Conservation (phyloP, 92 coral and sea anemone species). For the Porites cylindrica region DNA sequence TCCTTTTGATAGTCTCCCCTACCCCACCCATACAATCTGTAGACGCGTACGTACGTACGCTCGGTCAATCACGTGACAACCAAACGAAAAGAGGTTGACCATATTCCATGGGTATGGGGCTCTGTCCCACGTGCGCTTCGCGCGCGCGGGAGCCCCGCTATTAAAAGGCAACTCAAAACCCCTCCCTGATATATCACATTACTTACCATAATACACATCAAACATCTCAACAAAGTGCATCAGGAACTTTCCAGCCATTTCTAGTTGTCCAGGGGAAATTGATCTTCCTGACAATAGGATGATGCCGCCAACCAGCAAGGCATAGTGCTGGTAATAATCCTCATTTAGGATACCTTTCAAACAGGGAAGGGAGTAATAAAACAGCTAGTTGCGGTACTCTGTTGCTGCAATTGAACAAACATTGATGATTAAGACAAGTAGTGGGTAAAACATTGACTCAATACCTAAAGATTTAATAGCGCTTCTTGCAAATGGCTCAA, state of each 20-base stretch:
- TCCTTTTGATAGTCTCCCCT: no score
- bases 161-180: background rate
- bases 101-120: no score
- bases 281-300: slow-evolving; percentile 33
- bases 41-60: no score
- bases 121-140: no score
- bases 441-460: background rate
- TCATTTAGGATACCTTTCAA: slow-evolving; percentile 36
- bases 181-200: background rate
- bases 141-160: no score
- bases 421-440: background rate
- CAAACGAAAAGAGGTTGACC: no score
- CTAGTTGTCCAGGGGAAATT: slow-evolving; percentile 24
- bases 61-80: no score
- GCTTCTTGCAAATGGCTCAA: background rate
- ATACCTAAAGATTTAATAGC: background rate
- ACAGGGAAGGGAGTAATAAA: slow-evolving; percentile 37
- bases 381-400: no score
- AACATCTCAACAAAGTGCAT: slow-evolving; percentile 53
- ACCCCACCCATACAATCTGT: no score
- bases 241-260: slow-evolving; percentile 44
- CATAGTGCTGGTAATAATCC: slow-evolving; percentile 29
- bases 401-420: no score
- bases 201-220: slow-evolving; percentile 42
- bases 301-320: slow-evolving; percentile 42